Conservation (phyloP, 92 coral and sea anemone genomes). For the Ricordea florida region DNA sequence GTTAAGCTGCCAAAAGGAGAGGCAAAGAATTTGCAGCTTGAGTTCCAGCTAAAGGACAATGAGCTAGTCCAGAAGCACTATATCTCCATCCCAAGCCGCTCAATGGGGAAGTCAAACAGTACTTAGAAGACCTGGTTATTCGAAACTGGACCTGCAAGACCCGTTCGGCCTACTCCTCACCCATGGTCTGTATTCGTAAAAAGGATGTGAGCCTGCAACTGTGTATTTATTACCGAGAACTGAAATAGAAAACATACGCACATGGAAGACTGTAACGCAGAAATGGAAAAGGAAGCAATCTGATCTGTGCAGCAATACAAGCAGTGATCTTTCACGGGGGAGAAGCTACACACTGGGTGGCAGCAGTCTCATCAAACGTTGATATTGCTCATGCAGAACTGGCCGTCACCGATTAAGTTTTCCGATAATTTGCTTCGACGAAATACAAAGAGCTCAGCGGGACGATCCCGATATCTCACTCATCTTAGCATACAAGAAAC, state of each 20-base stretch:
- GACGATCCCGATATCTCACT: slow-evolving; percentile 8
- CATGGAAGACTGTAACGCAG: slow-evolving; percentile 2
- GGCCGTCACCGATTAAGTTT: not conserved
- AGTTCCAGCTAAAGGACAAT: slow-evolving; percentile 21
- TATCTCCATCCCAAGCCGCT: slow-evolving; percentile 42
- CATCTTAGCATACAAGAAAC: not conserved
- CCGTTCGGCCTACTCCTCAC: slow-evolving; percentile 46
- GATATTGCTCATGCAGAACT: slow-evolving; percentile 7
- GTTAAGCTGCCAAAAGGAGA: slow-evolving; percentile 30
- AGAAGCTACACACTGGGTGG: not conserved
- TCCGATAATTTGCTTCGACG: not conserved
- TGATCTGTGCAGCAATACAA: slow-evolving; percentile 16
- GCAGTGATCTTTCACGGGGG: not conserved
- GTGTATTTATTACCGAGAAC: slow-evolving; percentile 32
- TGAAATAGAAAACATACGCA: slow-evolving; percentile 40
- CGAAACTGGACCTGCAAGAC: slow-evolving; percentile 48
- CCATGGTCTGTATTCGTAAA: slow-evolving; percentile 55
- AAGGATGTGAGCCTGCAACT: slow-evolving; percentile 56
- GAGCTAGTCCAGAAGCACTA: slow-evolving; percentile 47
- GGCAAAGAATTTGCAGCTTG: slow-evolving; percentile 26
- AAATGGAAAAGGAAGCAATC: slow-evolving; percentile 21
- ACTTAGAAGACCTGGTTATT: slow-evolving; percentile 44
- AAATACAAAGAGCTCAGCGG: not conserved
- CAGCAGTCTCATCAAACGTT: not conserved
- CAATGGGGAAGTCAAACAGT: slow-evolving; percentile 49